These are phyloP conservation scores for Lepus timidus DNA, from an alignment of 2,113 vertebrate genomes.

Conservation along the genomic window DNA sequence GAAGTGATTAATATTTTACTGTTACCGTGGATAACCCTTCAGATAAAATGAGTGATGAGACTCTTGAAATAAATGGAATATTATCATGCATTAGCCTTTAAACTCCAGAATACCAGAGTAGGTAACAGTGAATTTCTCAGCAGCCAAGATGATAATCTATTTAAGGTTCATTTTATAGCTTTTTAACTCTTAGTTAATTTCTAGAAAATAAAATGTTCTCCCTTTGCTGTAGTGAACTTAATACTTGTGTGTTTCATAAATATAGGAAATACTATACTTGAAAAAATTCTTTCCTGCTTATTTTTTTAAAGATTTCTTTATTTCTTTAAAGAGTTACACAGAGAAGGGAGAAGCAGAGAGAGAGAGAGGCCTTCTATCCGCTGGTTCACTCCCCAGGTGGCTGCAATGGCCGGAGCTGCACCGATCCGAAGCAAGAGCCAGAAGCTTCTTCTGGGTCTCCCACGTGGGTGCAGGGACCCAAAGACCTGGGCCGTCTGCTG, in stretches of 20 bases:
- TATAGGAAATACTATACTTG: neutral
- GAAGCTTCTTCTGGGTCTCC: no score
- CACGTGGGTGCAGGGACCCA: no score
- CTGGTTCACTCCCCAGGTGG: no score
- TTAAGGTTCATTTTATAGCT: constrained; percentile 46
- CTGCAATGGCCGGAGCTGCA: no score
- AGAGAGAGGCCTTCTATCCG: no score
- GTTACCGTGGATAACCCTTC: constrained; percentile 44
- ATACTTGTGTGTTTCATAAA: neutral
- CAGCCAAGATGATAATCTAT: constrained; percentile 11
- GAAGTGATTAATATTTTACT: constrained; percentile 60
- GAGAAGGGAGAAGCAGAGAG: no score
- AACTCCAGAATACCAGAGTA: neutral
- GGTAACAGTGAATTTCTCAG: neutral
- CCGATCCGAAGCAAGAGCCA: no score
- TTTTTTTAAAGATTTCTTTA: neutral
- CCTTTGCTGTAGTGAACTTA: constrained; percentile 34
- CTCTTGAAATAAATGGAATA: constrained; percentile 45
- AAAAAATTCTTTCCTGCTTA: neutral
- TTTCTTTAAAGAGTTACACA: neutral
- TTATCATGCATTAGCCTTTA: constrained; percentile 31
- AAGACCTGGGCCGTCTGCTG: no score
- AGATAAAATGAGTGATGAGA: constrained; percentile 28
- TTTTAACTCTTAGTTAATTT: constrained; percentile 49
- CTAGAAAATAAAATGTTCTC: constrained; percentile 24